Evolutionary conservation across 2,888 invertebrate species (phyloP).

Genomic region (Muschampia plurimacula): DNA sequence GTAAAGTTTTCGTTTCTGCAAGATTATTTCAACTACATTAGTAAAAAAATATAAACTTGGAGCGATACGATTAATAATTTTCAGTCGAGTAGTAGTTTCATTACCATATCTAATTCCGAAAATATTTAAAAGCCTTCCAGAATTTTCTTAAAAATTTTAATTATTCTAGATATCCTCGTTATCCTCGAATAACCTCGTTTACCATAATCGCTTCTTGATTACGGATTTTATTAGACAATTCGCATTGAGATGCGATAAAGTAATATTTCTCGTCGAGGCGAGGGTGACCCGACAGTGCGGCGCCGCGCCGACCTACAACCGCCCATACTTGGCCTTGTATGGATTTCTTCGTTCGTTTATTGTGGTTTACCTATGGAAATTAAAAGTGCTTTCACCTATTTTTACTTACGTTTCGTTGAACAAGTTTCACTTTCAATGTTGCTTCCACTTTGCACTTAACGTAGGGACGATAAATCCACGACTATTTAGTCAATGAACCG

Average conservation of each 20-base stretch:
- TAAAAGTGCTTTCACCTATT: not conserved
- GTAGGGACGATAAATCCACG: too few relatives aligned
- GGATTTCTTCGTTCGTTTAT: constrained; percentile 21
- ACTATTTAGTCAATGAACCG: too few relatives aligned
- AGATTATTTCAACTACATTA: too few relatives aligned
- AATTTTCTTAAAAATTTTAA: too few relatives aligned
- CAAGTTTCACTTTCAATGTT: not conserved
- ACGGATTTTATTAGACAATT: constrained; percentile 30
- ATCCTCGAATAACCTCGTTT: not conserved
- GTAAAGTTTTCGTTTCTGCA: too few relatives aligned
- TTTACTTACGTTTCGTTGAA: not conserved
- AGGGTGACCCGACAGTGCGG: constrained; percentile 58
- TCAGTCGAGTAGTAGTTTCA: too few relatives aligned
- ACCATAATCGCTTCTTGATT: constrained; percentile 11
- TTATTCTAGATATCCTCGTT: too few relatives aligned
- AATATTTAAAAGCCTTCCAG: too few relatives aligned
- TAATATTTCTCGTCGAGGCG: constrained; percentile 43
- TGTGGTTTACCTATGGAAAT: constrained; percentile 19
- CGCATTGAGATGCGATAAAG: constrained; percentile 42
- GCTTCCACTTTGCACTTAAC: too few relatives aligned
- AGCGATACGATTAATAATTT: too few relatives aligned
- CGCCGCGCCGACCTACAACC: constrained; percentile 50
- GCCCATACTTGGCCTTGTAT: constrained; percentile 55
- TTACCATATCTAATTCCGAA: too few relatives aligned
- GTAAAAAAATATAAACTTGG: too few relatives aligned